Evolutionary conservation across 2,888 invertebrate species (phyloP), one percentile per base, ranked within the genome.

Genomic region (Thecophora atra): DNA sequence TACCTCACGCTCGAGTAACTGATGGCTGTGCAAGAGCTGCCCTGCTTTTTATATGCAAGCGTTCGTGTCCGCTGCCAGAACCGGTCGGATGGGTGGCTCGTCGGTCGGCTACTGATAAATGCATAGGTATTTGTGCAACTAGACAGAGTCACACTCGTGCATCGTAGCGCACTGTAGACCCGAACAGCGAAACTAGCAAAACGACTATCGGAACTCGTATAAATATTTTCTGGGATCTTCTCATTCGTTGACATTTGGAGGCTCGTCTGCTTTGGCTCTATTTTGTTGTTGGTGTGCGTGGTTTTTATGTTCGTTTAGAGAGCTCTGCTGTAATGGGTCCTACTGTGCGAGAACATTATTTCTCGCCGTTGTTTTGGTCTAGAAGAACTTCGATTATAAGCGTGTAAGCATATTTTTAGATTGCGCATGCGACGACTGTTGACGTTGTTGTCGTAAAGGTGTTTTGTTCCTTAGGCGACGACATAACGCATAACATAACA

Each of bases 1-100:
- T 85, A 85, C 85, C 83, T 79, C 78, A 78, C 77, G 76, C 79
- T 80, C 83, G 80, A 85, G 82, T 82, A 82, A 85, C 84, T 85
- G 83, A 81, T 83, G 80, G 75, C 73, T 72, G 54, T 58, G 72
- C 75, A 69, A 69, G 71, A 71, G 67, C 64, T 52, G 75, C 26
- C 71, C 77, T 72, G 78, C 79, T 79, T 84, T 85, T 80, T 84
- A 84, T 84, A 84, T n/a, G n/a, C n/a, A n/a, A n/a, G n/a, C n/a
- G n/a, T n/a, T n/a, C n/a, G n/a, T n/a, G n/a, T n/a, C n/a, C n/a
- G n/a, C n/a, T n/a, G n/a, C 72, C 47, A 19, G 68, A 26, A 58
- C 58, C 37, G 68, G 66, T 52, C 28, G 52, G 19, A 8, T 28
- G 66, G 24, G 19, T 11, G 21, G 47, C 47, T 11, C 24, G 15